Conservation (phyloP, 2,888 invertebrate genomes). For the Icerya purchasi region DNA sequence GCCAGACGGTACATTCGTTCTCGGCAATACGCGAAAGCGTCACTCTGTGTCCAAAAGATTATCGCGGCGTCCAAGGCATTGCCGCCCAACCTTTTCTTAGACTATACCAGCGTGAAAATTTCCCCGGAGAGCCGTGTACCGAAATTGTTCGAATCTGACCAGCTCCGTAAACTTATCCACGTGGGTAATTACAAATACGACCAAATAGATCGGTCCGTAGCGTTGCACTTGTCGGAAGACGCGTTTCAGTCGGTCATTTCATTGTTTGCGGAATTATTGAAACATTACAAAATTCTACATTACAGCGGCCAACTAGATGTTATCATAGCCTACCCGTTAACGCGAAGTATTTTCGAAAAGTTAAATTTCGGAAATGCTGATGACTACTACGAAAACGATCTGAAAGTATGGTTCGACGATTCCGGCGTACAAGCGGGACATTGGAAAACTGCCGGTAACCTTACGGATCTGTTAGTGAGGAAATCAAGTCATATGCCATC, state of each 20-base stretch:
- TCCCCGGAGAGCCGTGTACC: too few relatives aligned
- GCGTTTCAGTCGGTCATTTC: slow-evolving; percentile 59
- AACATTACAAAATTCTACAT: slow-evolving; percentile 43
- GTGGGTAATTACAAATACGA: too few relatives aligned
- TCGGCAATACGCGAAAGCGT: too few relatives aligned
- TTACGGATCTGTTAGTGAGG: slow-evolving; percentile 50
- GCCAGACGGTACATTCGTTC: too few relatives aligned
- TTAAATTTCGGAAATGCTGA: slow-evolving; percentile 43
- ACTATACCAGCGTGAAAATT: too few relatives aligned
- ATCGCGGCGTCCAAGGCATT: too few relatives aligned
- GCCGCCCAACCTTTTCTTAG: too few relatives aligned
- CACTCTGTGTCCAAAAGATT: too few relatives aligned
- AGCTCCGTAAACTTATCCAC: too few relatives aligned
- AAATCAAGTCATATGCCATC: slow-evolving; percentile 69
- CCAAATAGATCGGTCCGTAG: too few relatives aligned
- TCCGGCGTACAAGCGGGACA: slow-evolving; percentile 53
- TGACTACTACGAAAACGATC: slow-evolving; percentile 40
- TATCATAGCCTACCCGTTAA: slow-evolving; percentile 69
- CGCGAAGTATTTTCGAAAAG: slow-evolving; percentile 50
- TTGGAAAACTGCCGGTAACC: slow-evolving; percentile 43
- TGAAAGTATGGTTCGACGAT: slow-evolving; percentile 40
- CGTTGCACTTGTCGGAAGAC: too few relatives aligned
- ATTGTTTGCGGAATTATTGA: slow-evolving; percentile 30
- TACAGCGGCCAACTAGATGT: slow-evolving; percentile 84
- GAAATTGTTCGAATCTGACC: too few relatives aligned